Evolutionary conservation across 37 sponge, comb jelly and placozoan genomes (phyloP), one percentile per base, ranked within the genome.

Genomic region (Hexactinellida sp.): DNA sequence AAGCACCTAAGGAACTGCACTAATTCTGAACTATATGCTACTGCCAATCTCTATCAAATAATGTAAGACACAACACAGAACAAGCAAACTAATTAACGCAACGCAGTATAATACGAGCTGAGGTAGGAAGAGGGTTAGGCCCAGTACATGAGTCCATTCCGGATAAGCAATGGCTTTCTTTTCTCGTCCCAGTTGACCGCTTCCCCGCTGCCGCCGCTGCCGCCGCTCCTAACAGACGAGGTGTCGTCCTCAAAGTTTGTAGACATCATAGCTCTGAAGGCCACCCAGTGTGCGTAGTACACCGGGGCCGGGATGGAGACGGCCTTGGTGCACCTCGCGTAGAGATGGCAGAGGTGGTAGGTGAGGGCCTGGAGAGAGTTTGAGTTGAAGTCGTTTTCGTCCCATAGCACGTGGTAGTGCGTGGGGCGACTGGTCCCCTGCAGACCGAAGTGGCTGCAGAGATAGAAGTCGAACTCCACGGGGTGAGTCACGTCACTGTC

Each of bases 231-330:
- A 28, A 63, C 34, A 7, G 76, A 63, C 3, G 21, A 63, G 30
- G 76, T 7, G 34, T 63, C 76, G 34, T 63, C 76, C 30, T 63
- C 76, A 63, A 63, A 63, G 13, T n/a, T 63, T 3, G 76, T 63
- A n/a, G 76, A 63, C 25, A 32, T 63, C 76, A 63, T 63, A 7
- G 88, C 88, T 10, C 88, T 41, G 36, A 83, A 83, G 24, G 88
- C 83, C 0, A 83, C 88, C 39, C 83, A 54, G 23, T 47, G 84
- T 0, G 88, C 88, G 37, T 87, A 83, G 55, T 87, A 87, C 10
- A 38, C 51, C 5, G 88, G 88, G 10, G 88, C 88, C 5, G 88
- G 88, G 37, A 87, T 47, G 38, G 88, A 87, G 5, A 87, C 88
- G 1, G 88, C 83, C 36, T 83, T 87, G 52, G 88, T 87, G 37